These are phyloP conservation scores for Prunella fulvescens DNA, from an alignment of 2,113 vertebrate species.

Conservation along the genomic window DNA sequence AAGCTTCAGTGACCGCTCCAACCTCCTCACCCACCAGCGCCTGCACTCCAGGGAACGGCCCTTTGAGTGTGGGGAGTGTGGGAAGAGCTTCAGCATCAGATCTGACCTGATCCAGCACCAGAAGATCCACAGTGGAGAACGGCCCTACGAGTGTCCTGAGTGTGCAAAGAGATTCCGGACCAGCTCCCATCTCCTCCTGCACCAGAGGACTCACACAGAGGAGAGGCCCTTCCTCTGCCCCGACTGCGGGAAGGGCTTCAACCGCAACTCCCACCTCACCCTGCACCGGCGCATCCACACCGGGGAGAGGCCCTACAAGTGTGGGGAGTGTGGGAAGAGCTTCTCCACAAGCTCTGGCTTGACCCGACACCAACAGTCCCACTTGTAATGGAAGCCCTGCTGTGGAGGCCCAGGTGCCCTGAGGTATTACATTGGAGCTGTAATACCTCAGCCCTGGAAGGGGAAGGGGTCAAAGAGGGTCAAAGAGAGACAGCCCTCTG, in stretches of 20 bases:
- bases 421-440: too few relatives aligned
- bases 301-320: not conserved
- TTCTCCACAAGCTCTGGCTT: not conserved
- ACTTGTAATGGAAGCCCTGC: not conserved
- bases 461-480: not conserved
- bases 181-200: not conserved
- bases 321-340: not conserved
- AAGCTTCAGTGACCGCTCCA: not conserved
- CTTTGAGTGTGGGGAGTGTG: not conserved
- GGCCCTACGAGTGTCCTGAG: not conserved
- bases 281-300: not conserved
- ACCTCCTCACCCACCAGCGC: not conserved
- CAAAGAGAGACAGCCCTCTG: not conserved
- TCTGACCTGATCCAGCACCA: not conserved
- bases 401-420: not conserved
- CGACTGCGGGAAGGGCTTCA: not conserved
- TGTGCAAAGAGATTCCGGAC: not conserved
- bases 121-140: not conserved
- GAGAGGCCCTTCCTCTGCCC: not conserved
- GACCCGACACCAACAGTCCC: not conserved
- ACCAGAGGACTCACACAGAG: fast-evolving
- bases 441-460: not conserved
- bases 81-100: not conserved
- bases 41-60: not conserved
- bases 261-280: not conserved